phyloP scores from a whole-genome alignment of 2,113 vertebrate genomes.

The Chauna torquata region DNA sequence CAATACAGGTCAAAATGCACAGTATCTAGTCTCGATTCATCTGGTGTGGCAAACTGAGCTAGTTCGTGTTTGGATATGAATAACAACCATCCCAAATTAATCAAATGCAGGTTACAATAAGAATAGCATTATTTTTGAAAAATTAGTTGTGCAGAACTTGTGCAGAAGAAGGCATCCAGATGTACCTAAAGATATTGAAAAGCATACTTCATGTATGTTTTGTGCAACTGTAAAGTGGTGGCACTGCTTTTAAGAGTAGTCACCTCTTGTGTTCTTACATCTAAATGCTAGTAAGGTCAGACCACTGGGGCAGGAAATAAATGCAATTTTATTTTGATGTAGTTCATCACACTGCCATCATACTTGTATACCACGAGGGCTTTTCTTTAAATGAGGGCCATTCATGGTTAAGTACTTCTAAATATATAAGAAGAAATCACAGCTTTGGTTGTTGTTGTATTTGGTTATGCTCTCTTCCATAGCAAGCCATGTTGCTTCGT shows the following conservation, averaged over 20 bases:
- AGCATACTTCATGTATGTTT: background rate
- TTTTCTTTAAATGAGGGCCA: background rate
- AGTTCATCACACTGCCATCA: constrained; percentile 4
- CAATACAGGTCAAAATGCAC: constrained; percentile 68
- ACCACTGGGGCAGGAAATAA: constrained; percentile 56
- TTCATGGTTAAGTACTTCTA: constrained; percentile 49
- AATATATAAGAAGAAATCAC: constrained; percentile 25
- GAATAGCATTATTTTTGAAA: background rate
- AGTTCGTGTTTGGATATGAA: constrained; percentile 36
- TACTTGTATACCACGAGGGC: background rate
- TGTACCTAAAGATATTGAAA: background rate
- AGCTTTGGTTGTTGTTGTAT: background rate
- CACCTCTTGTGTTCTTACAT: constrained; percentile 38
- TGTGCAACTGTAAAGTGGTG: background rate
- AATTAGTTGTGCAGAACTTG: background rate
- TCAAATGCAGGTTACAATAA: background rate
- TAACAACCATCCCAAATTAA: background rate
- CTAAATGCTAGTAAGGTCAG: constrained; percentile 38
- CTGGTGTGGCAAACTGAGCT: constrained; percentile 39
- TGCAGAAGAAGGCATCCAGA: background rate
- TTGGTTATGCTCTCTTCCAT: constrained; percentile 30
- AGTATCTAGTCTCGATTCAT: constrained; percentile 55
- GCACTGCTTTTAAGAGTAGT: background rate
- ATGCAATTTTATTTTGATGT: constrained; percentile 58
- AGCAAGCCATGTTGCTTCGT: constrained; percentile 34